Conservation (phyloP, 2,888 invertebrate genomes). For the Heliconius ethilla region DNA sequence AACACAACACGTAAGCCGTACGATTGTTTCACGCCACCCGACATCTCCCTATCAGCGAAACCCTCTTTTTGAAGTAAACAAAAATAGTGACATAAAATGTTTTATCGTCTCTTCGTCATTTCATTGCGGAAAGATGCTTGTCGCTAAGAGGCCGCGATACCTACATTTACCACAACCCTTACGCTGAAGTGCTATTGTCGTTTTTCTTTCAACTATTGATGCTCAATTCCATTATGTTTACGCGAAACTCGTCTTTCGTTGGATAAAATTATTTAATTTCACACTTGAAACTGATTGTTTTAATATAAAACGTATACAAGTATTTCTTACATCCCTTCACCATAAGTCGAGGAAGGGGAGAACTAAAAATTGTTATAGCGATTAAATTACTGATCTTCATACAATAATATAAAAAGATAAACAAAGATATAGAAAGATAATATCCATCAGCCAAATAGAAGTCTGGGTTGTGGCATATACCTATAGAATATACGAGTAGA, state of each 20-base stretch:
- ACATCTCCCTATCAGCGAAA: conserved; percentile 57
- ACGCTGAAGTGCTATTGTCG: conserved; percentile 21
- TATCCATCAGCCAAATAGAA: conserved; percentile 46
- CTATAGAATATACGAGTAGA: conserved; percentile 34
- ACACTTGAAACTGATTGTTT: neutral
- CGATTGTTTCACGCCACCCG: conserved; percentile 56
- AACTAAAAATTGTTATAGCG: neutral
- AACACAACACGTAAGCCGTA: conserved; percentile 51
- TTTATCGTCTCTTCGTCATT: conserved; percentile 60
- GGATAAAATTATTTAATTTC: neutral
- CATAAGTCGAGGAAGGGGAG: neutral
- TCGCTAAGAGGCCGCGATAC: conserved; percentile 27
- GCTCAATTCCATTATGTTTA: conserved; percentile 22
- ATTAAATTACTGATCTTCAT: conserved; percentile 15
- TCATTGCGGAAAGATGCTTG: conserved; percentile 31
- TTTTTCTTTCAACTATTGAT: conserved; percentile 22
- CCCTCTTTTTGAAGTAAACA: conserved; percentile 68
- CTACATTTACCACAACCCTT: conserved; percentile 24
- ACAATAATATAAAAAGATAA: conserved; percentile 17
- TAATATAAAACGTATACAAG: neutral
- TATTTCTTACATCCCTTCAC: neutral
- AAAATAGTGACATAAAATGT: conserved; percentile 72
- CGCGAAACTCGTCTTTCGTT: neutral
- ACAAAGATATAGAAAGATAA: conserved; percentile 41
- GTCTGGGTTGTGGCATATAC: conserved; percentile 40